Conservation (phyloP, 2,797 vertebrate species). For the Hydrophis major region DNA sequence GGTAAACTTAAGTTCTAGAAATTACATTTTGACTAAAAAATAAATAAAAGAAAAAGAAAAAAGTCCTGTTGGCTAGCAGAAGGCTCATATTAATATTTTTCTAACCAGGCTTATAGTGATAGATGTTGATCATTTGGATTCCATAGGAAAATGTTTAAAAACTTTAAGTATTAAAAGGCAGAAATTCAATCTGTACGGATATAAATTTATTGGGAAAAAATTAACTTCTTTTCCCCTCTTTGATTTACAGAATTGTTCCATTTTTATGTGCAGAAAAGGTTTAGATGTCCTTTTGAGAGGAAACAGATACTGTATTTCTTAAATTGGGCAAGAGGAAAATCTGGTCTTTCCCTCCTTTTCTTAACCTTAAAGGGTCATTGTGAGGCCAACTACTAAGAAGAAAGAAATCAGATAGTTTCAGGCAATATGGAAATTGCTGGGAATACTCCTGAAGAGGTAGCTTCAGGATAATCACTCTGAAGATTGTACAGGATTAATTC, state of each 20-base stretch:
- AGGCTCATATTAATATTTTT: not conserved
- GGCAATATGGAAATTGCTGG: not conserved
- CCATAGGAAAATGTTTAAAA: not conserved
- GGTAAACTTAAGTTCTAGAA: not conserved
- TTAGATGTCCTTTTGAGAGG: not conserved
- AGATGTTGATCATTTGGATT: not conserved
- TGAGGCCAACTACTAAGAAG: not conserved
- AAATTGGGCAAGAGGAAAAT: not conserved
- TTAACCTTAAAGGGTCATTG: not conserved
- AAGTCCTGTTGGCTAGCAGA: not conserved
- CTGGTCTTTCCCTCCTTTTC: not conserved
- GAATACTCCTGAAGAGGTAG: not conserved
- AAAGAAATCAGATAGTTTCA: not conserved
- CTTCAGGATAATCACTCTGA: not conserved
- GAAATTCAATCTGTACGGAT: not conserved
- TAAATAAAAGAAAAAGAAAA: not conserved
- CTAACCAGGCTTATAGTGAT: not conserved
- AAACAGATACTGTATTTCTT: not conserved
- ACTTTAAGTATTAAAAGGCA: not conserved
- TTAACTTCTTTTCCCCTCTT: not conserved
- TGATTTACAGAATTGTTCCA: not conserved
- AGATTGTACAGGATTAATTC: not conserved
- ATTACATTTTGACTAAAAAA: not conserved
- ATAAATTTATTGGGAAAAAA: not conserved
- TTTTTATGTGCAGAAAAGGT: not conserved